Conservation (phyloP, 2,888 invertebrate genomes). For the Erebia ligea region DNA sequence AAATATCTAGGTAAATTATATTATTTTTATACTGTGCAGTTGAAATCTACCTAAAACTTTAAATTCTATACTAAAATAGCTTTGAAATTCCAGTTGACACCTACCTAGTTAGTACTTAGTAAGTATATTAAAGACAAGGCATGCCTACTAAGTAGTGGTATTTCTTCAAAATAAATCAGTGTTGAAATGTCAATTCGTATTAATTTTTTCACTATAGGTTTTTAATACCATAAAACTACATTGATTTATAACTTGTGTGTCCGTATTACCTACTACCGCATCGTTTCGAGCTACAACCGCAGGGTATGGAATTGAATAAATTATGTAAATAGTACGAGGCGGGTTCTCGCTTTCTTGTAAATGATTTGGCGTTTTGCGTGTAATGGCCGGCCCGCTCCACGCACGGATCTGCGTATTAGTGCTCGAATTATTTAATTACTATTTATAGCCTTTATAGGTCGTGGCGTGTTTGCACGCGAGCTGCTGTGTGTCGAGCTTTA, state of each 20-base stretch:
- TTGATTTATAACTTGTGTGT: not conserved
- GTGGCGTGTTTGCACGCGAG: slow-evolving; percentile 56
- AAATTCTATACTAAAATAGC: not conserved
- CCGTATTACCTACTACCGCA: not conserved
- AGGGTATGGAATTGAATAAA: slow-evolving; percentile 64
- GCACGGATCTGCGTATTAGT: slow-evolving; percentile 59
- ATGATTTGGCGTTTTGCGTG: slow-evolving; percentile 76
- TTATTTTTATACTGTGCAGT: too few species aligned
- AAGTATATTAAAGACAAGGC: not conserved
- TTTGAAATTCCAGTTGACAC: not conserved
- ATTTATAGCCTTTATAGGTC: slow-evolving; percentile 59
- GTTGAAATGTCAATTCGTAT: not conserved
- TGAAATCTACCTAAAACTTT: too few species aligned
- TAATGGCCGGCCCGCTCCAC: slow-evolving; percentile 66
- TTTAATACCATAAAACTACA: not conserved
- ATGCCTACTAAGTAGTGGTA: too few species aligned
- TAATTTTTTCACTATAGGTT: too few species aligned
- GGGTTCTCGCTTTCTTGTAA: slow-evolving; percentile 80
- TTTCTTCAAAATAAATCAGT: not conserved
- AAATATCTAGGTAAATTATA: too few species aligned
- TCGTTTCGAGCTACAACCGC: slow-evolving; percentile 46
- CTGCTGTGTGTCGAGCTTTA: slow-evolving; percentile 26
- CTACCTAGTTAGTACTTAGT: too few species aligned
- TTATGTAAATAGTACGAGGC: slow-evolving; percentile 78
- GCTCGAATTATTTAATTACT: slow-evolving; percentile 76